Conservation (phyloP, 2,888 invertebrate species). For the Cheilosia variabilis region DNA sequence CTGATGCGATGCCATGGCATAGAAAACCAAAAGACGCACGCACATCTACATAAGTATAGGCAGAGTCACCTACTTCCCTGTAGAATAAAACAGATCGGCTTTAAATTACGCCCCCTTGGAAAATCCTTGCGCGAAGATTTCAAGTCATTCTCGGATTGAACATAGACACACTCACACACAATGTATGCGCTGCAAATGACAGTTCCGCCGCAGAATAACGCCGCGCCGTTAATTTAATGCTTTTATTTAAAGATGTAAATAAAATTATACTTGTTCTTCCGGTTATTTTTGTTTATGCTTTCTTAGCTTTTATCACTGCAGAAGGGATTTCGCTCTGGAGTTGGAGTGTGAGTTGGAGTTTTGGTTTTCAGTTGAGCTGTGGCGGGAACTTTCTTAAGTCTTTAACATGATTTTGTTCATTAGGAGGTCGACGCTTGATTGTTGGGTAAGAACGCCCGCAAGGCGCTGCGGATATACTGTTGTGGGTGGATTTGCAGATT, state of each 20-base stretch:
- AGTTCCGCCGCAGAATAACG: slow-evolving; percentile 45
- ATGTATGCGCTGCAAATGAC: slow-evolving; percentile 42
- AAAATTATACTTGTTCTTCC: slow-evolving; percentile 48
- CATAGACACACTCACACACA: slow-evolving; percentile 20
- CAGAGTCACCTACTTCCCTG: not conserved
- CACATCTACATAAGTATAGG: not conserved
- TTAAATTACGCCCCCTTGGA: slow-evolving; percentile 42
- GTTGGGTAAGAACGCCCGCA: not conserved
- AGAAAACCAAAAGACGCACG: slow-evolving; percentile 6
- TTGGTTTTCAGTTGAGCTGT: not conserved
- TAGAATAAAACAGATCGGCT: slow-evolving; percentile 4
- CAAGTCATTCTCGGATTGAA: slow-evolving; percentile 48
- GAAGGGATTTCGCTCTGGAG: not conserved
- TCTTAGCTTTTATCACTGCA: slow-evolving; percentile 2
- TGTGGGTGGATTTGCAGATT: not conserved
- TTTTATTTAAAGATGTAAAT: slow-evolving; percentile 55
- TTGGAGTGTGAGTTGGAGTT: not conserved
- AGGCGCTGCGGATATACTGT: too few species aligned
- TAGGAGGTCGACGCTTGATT: not conserved
- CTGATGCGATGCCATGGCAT: slow-evolving; percentile 6
- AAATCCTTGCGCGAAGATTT: slow-evolving; percentile 52
- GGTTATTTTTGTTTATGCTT: slow-evolving; percentile 23
- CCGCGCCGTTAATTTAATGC: slow-evolving; percentile 54
- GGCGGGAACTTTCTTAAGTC: not conserved
- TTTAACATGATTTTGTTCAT: slow-evolving; percentile 22